Conservation (phyloP, 2,797 vertebrate species). For the Podarcis lilfordi region DNA sequence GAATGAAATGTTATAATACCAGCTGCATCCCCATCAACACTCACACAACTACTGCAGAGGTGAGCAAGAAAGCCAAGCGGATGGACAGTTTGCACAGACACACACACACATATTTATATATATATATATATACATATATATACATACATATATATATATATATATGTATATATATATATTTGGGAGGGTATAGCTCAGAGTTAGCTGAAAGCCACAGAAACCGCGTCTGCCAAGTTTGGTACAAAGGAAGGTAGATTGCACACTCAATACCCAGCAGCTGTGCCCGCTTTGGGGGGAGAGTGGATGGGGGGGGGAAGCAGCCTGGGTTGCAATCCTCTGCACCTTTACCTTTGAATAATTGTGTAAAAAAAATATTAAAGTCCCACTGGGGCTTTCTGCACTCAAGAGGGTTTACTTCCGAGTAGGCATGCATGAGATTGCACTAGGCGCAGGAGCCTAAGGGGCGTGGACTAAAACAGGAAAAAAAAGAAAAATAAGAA, state of each 20-base stretch:
- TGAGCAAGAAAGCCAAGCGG: not conserved
- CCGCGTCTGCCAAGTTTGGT: not conserved
- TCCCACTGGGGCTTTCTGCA: too few relatives aligned
- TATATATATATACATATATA: too few relatives aligned
- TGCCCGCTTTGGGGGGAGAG: not conserved
- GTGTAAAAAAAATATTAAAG: not conserved
- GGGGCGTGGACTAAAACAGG: not conserved
- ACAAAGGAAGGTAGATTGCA: not conserved
- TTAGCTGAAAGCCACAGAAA: not conserved
- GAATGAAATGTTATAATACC: not conserved
- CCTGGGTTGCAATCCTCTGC: not conserved
- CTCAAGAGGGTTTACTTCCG: not conserved
- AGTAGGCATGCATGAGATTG: not conserved
- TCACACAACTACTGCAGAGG: not conserved
- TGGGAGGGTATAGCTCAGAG: not conserved
- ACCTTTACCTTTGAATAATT: not conserved
- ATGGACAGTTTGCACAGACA: not conserved
- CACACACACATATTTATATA: too few relatives aligned
- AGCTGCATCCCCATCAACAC: not conserved
- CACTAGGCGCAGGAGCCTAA: not conserved
- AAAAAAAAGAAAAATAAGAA: not conserved
- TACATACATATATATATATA: too few relatives aligned
- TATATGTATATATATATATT: too few relatives aligned
- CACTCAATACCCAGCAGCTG: not conserved
- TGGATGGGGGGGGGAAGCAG: not conserved